These are phyloP conservation scores for Scelioninae gen. 1 DNA, from an alignment of 2,888 invertebrate genomes.

Conservation along the genomic window DNA sequence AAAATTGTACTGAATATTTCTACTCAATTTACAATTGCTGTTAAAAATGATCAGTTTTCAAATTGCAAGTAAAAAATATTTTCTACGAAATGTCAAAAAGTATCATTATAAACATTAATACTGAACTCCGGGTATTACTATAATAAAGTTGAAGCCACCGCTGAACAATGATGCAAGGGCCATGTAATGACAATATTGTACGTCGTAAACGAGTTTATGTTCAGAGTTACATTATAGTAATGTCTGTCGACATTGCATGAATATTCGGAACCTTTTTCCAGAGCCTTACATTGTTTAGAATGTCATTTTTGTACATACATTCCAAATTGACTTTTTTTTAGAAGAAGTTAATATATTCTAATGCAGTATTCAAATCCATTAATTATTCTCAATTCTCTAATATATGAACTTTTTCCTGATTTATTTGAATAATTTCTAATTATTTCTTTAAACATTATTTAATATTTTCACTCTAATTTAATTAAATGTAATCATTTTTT, in stretches of 20 bases:
- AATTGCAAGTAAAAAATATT: constrained; percentile 5
- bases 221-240: constrained; percentile 84
- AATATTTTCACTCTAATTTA: too few relatives aligned
- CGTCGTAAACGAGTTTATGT: constrained; percentile 85
- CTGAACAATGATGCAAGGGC: constrained; percentile 82
- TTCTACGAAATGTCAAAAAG: constrained; percentile 36
- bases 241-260: constrained; percentile 80
- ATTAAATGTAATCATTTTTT: too few relatives aligned
- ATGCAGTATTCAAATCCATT: too few relatives aligned
- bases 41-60: constrained; percentile 4
- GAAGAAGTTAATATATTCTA: background rate
- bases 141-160: constrained; percentile 83
- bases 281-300: constrained; percentile 41
- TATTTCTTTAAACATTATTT: too few relatives aligned
- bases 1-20: constrained; percentile 15
- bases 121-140: constrained; percentile 59
- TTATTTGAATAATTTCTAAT: too few relatives aligned
- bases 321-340: constrained; percentile 9
- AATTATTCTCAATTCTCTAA: too few relatives aligned
- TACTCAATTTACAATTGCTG: background rate
- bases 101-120: constrained; percentile 53
- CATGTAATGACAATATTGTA: constrained; percentile 84
- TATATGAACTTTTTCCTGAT: too few relatives aligned
- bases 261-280: constrained; percentile 77
- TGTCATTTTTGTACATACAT: constrained; percentile 17